Percentiles rank a stretch among this genome's conserved stretches.
phyloP scores from a whole-genome alignment of 2,888 invertebrate genomes.

The Marasmarcha lunaedactyla region DNA sequence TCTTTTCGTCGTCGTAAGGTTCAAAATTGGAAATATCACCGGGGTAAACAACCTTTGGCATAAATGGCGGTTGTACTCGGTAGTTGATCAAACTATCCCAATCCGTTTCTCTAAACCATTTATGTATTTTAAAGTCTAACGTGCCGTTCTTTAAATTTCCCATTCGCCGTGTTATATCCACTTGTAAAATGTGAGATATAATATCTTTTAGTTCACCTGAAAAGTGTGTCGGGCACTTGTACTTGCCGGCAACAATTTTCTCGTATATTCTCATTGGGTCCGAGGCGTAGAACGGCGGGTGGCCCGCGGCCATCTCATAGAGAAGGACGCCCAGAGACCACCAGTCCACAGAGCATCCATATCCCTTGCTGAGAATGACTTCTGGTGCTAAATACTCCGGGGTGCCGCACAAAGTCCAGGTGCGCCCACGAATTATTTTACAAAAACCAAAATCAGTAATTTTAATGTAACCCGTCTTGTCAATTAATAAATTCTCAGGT shows the following conservation, averaged over 20 bases:
- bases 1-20: conserved; percentile 65
- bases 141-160: conserved; percentile 92
- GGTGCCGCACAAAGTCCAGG: conserved; percentile 95
- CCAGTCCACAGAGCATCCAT: conserved; percentile 94
- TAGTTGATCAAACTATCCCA: conserved; percentile 88
- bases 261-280: conserved; percentile 96
- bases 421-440: conserved; percentile 80
- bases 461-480: conserved; percentile 81
- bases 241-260: conserved; percentile 92
- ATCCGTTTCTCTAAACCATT: conserved; percentile 90
- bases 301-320: conserved; percentile 92
- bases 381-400: conserved; percentile 98
- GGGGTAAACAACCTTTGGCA: conserved; percentile 70
- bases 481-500: conserved; percentile 91
- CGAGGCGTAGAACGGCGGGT: conserved; percentile 93
- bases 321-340: conserved; percentile 92
- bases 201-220: conserved; percentile 84
- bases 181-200: conserved; percentile 80
- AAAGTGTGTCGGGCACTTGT: conserved; percentile 85
- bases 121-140: conserved; percentile 91
- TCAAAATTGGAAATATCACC: conserved; percentile 82
- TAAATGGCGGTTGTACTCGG: conserved; percentile 74
- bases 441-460: conserved; percentile 96
- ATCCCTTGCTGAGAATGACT: conserved; percentile 90
- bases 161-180: conserved; percentile 69